Evolutionary conservation across 2,113 vertebrate species (phyloP).

Genomic region (Microtus montanus): DNA sequence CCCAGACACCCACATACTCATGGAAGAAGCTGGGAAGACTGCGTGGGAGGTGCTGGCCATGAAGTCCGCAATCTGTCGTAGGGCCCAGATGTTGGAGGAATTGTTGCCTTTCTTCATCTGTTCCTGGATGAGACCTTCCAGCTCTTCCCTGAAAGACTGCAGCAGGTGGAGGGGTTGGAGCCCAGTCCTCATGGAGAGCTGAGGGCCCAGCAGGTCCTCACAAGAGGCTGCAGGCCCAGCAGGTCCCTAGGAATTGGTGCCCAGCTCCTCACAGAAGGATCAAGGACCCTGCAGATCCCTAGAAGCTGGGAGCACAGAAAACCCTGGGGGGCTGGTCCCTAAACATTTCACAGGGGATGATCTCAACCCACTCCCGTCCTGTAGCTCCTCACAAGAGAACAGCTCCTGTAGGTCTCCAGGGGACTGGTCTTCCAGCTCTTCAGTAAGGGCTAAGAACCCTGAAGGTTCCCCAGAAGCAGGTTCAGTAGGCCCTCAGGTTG

Average conservation of each 20-base stretch:
- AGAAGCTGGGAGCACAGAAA: not conserved
- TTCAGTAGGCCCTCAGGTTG: not conserved
- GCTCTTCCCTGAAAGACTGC: conserved; percentile 97
- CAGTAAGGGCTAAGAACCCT: not conserved
- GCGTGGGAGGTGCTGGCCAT: conserved; percentile 94
- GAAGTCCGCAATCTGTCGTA: conserved; percentile 97
- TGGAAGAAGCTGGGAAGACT: conserved; percentile 91
- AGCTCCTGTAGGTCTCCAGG: not conserved
- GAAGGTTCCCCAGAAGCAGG: not conserved
- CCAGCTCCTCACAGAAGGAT: not conserved
- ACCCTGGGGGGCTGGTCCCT: not conserved
- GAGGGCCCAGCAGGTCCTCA: not conserved
- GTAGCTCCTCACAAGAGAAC: not conserved
- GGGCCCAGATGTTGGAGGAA: conserved; percentile 95
- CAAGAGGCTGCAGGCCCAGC: not conserved
- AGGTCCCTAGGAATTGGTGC: not conserved
- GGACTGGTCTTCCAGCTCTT: not conserved
- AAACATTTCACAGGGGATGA: not conserved
- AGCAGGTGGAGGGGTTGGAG: not conserved
- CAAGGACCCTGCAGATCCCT: not conserved
- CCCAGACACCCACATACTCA: conserved; percentile 86
- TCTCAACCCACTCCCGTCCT: not conserved
- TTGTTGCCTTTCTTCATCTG: conserved; percentile 99
- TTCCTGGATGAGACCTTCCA: conserved; percentile 98
- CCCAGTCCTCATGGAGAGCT: not conserved